phyloP scores from a whole-genome alignment of 2,888 invertebrate species.

The Dendrolimus houi region DNA sequence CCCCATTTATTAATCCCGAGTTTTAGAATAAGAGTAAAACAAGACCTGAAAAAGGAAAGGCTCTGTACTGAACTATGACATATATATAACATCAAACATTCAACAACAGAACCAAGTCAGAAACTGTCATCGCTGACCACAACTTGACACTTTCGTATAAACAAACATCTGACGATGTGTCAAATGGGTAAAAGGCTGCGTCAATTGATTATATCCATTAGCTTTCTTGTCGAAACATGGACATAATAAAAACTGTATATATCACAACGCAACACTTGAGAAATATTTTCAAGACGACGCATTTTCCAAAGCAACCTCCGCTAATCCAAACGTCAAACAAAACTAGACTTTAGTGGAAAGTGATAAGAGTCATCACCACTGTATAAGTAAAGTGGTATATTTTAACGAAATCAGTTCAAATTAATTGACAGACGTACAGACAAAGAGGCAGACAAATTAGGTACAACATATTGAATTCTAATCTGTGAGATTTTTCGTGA shows the following conservation, averaged over 20 bases:
- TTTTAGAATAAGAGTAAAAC: too few relatives aligned
- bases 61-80: too few relatives aligned
- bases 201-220: constrained; percentile 68
- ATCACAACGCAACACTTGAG: constrained; percentile 44
- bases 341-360: constrained; percentile 6
- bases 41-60: too few relatives aligned
- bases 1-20: too few relatives aligned
- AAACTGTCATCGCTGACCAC: constrained; percentile 7
- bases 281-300: constrained; percentile 59
- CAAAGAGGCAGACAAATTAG: constrained; percentile 63
- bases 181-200: constrained; percentile 1
- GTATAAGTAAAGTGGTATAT: constrained; percentile 12
- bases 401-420: constrained; percentile 55
- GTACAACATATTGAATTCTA: constrained; percentile 57
- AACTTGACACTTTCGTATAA: constrained; percentile 15
- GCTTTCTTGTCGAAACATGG: constrained; percentile 56
- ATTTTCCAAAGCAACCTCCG: constrained; percentile 23
- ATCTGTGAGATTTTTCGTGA: constrained; percentile 14
- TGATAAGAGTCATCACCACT: constrained; percentile 8
- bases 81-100: too few relatives aligned
- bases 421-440: constrained; percentile 53
- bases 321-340: constrained; percentile 3
- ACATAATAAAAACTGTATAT: constrained; percentile 55
- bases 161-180: neutral
- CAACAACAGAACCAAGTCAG: too few relatives aligned